These are phyloP conservation scores for Speoplatyrhinus poulsoni DNA, from an alignment of 2,113 vertebrate genomes.

Conservation along the genomic window DNA sequence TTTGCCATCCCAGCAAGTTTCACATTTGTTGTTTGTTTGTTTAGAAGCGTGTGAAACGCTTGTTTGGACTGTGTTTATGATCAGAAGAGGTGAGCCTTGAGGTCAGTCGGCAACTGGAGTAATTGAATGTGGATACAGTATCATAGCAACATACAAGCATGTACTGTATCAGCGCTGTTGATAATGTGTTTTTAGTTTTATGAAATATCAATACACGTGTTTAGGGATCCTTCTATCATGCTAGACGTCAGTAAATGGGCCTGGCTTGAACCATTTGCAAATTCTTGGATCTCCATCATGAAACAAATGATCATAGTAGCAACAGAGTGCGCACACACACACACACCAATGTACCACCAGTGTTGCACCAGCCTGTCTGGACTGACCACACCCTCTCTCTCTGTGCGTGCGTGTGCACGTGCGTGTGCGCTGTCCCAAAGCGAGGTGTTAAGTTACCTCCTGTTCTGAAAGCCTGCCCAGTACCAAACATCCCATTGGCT, in stretches of 20 bases:
- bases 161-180: too few relatives aligned
- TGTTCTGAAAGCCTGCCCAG: slow-evolving; percentile 60
- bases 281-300: background rate
- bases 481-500: slow-evolving; percentile 67
- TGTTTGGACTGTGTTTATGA: slow-evolving; percentile 24
- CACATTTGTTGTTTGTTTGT: slow-evolving; percentile 24
- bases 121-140: too few relatives aligned
- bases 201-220: background rate
- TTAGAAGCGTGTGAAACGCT: background rate
- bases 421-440: slow-evolving; percentile 39
- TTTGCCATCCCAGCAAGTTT: slow-evolving; percentile 24
- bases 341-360: background rate
- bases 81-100: too few relatives aligned
- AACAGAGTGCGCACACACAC: slow-evolving; percentile 9
- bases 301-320: background rate
- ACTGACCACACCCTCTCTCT: slow-evolving; percentile 62
- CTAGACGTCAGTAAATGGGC: background rate
- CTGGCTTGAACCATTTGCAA: slow-evolving; percentile 4
- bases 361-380: slow-evolving; percentile 63
- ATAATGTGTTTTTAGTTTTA: background rate
- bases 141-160: too few relatives aligned
- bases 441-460: slow-evolving; percentile 67
- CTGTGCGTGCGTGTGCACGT: background rate
- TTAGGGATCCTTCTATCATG: background rate
- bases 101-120: too few relatives aligned